Percentiles rank a stretch among this genome's conserved stretches.
phyloP scores from a whole-genome alignment of 2,797 vertebrate genomes.

The Sebastes aleutianus region DNA sequence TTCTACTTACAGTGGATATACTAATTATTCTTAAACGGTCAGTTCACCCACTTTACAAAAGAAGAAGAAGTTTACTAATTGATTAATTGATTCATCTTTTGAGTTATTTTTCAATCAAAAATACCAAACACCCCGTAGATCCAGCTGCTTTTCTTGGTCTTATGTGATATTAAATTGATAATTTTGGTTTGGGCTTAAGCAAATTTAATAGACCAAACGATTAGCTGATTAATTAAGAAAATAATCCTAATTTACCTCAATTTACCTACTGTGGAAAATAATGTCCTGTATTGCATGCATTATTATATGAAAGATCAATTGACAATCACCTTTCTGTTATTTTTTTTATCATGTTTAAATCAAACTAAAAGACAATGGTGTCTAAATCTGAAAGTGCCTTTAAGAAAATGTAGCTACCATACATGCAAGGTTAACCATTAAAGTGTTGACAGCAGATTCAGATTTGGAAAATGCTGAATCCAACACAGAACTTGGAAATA shows the following conservation, averaged over 20 bases:
- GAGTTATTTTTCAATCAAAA: background rate
- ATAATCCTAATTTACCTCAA: background rate
- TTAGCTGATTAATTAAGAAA: background rate
- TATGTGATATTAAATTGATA: background rate
- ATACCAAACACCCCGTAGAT: background rate
- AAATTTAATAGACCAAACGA: background rate
- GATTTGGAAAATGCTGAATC: too few relatives aligned
- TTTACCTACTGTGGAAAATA: too few relatives aligned
- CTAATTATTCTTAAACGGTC: background rate
- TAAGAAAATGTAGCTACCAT: too few relatives aligned
- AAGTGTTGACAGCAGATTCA: too few relatives aligned
- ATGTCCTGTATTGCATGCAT: too few relatives aligned
- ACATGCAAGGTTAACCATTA: too few relatives aligned
- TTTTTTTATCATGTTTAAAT: too few relatives aligned
- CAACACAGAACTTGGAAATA: too few relatives aligned
- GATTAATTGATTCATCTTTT: background rate
- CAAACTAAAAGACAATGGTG: too few relatives aligned
- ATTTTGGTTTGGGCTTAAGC: background rate
- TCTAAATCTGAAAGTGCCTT: too few relatives aligned
- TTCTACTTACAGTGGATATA: background rate
- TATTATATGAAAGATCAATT: too few relatives aligned
- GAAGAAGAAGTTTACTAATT: background rate
- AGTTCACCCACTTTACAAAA: background rate
- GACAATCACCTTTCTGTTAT: too few relatives aligned
- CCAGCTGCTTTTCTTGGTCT: background rate